Conservation (phyloP, 2,113 vertebrate genomes). For the Clinocottus analis region DNA sequence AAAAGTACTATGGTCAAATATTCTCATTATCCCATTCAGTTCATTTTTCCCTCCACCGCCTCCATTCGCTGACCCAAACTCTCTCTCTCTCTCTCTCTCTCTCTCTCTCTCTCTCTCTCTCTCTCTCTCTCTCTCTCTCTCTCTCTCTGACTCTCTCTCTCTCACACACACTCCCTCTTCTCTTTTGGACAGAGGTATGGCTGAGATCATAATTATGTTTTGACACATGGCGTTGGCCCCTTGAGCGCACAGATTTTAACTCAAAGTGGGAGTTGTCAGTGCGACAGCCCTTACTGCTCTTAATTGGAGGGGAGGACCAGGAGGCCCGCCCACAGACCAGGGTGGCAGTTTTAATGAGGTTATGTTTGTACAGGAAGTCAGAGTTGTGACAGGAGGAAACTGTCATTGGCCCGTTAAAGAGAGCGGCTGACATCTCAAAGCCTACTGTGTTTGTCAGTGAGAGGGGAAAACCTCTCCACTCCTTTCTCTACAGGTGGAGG, state of each 20-base stretch:
- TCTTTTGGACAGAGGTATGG: conserved; percentile 74
- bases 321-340: conserved; percentile 79
- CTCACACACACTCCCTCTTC: conserved; percentile 46
- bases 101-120: neutral
- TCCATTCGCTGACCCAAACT: conserved; percentile 52
- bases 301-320: conserved; percentile 83
- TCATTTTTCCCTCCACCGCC: conserved; percentile 76
- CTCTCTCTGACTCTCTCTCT: conserved; percentile 39
- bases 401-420: conserved; percentile 81
- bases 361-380: conserved; percentile 82
- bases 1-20: conserved; percentile 61
- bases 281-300: conserved; percentile 80
- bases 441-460: conserved; percentile 72
- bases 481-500: conserved; percentile 79
- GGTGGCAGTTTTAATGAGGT: conserved; percentile 84
- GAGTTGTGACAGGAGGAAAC: conserved; percentile 83
- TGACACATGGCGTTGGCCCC: conserved; percentile 81
- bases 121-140: conserved; percentile 34
- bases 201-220: conserved; percentile 83
- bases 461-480: conserved; percentile 72
- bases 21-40: conserved; percentile 73
- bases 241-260: conserved; percentile 77
- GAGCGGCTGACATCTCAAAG: conserved; percentile 80
- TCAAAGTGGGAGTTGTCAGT: conserved; percentile 82
- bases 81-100: conserved; percentile 33